Percentiles rank a stretch among this genome's conserved stretches.
These are phyloP conservation scores for Rhea americana DNA, from an alignment of 2,113 vertebrate genomes.

Conservation along the genomic window DNA sequence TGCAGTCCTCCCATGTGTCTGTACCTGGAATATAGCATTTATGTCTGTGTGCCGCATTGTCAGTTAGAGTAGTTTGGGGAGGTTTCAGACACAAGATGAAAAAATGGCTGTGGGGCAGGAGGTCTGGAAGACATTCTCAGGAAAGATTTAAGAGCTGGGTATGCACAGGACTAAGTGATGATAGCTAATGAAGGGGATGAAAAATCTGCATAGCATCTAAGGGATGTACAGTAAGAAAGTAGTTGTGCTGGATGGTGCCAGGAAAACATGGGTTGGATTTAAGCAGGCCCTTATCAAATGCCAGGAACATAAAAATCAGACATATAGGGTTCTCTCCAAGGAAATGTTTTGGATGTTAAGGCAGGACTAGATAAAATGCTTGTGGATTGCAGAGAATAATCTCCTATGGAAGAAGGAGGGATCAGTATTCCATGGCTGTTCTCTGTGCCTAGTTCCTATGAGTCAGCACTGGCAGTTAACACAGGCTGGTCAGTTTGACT, in stretches of 20 bases:
- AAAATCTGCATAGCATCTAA: background rate
- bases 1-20: accelerated
- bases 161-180: background rate
- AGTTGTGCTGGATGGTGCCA: background rate
- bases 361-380: background rate
- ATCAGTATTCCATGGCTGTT: background rate
- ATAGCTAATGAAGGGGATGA: background rate
- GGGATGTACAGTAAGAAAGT: background rate
- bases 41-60: background rate
- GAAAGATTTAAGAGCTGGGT: background rate
- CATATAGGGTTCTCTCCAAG: background rate
- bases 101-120: background rate
- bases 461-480: background rate
- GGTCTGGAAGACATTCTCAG: background rate
- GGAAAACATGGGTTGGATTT: background rate
- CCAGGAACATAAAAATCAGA: background rate
- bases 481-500: background rate
- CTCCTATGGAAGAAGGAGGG: background rate
- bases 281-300: background rate
- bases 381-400: background rate
- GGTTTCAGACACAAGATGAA: background rate
- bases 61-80: background rate
- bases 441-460: background rate
- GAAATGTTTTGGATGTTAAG: background rate
- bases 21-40: background rate